Base-by-base conservation (phyloP, 2,797 vertebrate species). In the Catamblyrhynchus diadema region DNA sequence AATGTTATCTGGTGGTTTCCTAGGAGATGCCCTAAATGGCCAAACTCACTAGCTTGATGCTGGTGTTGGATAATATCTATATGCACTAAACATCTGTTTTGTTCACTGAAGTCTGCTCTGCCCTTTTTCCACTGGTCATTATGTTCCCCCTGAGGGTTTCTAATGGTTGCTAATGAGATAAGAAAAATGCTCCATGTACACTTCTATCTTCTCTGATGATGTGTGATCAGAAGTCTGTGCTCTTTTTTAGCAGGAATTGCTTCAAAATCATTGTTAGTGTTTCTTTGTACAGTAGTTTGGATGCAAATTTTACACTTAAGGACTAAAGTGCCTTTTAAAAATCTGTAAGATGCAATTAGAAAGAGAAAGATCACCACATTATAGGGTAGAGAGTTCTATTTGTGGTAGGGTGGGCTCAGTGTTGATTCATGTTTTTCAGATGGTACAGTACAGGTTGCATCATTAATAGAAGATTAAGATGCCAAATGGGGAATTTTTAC, bases 1-100 rank as follows among this genome's bases (percentile, higher is more conserved):
- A 88, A 97, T 96, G 94, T 96, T 97, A 97, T 98, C 97, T 96
- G 97, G 97, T 97, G 97, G 98, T 98, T 98, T 98, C 98, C 98
- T 98, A 98, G 98, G 98, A 98, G 97, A 98, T 97, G 98, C 96
- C 97, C 97, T 98, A 97, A 95, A 96, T 77, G 95, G 96, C 97
- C 96, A 96, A 92, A 96, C 96, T 95, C 95, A 94, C 81, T 74
- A 78, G 96, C 96, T 93, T 93, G 97, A 96, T 96, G 96, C 93
- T 88, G 56, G 93, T 95, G 88, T 94, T 95, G 86, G 97, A 97
- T 97, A 97, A 97, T 97, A 97, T 97, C 98, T 98, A 73, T 96
- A 93, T 95, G 90, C 97, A 95, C 97, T 96, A 97, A 98, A 96
- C 97, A 97, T 94, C 94, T 96, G 96, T 97, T 98, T 97, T 97